A percentile compares a stretch with the other conserved stretches of the same genome.
Conservation (phyloP, 1,140 invertebrate species). For the Lordiphosa collinella region DNA sequence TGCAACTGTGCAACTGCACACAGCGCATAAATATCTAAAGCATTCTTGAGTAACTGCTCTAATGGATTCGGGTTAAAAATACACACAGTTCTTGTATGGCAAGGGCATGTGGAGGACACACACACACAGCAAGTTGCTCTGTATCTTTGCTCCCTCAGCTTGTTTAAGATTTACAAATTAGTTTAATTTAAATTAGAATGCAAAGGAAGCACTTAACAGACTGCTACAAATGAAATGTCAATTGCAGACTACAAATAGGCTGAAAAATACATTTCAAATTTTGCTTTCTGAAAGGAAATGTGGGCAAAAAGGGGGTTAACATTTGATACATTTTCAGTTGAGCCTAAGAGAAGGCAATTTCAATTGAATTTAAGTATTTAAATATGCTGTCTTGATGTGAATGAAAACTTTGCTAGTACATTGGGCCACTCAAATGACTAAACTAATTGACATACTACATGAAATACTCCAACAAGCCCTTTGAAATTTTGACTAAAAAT, state of each 20-base stretch:
- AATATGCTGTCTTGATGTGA: no score
- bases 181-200: slow-evolving; percentile 74
- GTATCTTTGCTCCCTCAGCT: slow-evolving; percentile 8
- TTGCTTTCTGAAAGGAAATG: not conserved
- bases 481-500: no score
- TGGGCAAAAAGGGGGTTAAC: no score
- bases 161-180: slow-evolving; percentile 68
- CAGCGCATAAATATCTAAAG: slow-evolving; percentile 74
- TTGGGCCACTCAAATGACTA: no score
- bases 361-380: no score
- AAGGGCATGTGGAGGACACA: slow-evolving; percentile 66
- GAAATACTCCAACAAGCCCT: no score
- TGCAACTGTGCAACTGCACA: slow-evolving; percentile 47
- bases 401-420: no score
- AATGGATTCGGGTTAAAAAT: slow-evolving; percentile 78
- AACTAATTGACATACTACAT: no score
- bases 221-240: slow-evolving; percentile 55
- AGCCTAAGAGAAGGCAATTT: no score
- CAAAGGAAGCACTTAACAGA: slow-evolving; percentile 53
- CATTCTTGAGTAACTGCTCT: slow-evolving; percentile 75
- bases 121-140: slow-evolving; percentile 12
- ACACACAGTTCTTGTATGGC: slow-evolving; percentile 39
- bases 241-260: slow-evolving; percentile 20
- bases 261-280: not conserved
- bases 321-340: no score